A percentile compares a stretch with the other conserved stretches of the same genome.
Conservation (phyloP, 2,113 vertebrate genomes). For the Trogon surrucura region DNA sequence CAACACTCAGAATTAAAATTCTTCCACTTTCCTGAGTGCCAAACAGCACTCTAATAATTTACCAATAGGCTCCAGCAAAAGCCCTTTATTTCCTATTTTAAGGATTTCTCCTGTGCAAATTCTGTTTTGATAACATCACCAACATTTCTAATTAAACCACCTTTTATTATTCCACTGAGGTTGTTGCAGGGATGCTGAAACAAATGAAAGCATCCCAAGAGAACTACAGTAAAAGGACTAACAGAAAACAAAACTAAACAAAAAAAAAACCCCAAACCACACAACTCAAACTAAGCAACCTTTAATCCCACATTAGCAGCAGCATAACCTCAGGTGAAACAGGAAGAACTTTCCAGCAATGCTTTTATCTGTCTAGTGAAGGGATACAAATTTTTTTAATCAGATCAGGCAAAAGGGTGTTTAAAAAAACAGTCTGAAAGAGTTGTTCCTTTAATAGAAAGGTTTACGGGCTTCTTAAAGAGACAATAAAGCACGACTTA, state of each 20-base stretch:
- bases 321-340: neutral
- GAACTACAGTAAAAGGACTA: neutral
- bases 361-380: neutral
- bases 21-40: neutral
- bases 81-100: neutral
- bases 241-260: neutral
- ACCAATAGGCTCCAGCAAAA: neutral
- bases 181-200: neutral
- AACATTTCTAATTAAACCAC: neutral
- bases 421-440: neutral
- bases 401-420: neutral
- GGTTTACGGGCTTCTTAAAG: neutral
- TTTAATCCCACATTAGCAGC: neutral
- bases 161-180: rapidly evolving
- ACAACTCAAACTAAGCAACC: neutral
- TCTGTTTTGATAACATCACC: neutral
- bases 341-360: neutral
- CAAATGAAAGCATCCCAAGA: neutral
- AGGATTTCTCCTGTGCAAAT: neutral
- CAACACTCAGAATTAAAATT: neutral
- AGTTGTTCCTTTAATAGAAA: neutral
- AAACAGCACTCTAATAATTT: neutral
- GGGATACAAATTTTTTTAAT: neutral
- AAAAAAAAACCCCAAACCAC: neutral
- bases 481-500: neutral